Percentiles rank a stretch among this genome's conserved stretches.
phyloP scores from a whole-genome alignment of 1,140 invertebrate genomes.

The Drosophila prosaltans region DNA sequence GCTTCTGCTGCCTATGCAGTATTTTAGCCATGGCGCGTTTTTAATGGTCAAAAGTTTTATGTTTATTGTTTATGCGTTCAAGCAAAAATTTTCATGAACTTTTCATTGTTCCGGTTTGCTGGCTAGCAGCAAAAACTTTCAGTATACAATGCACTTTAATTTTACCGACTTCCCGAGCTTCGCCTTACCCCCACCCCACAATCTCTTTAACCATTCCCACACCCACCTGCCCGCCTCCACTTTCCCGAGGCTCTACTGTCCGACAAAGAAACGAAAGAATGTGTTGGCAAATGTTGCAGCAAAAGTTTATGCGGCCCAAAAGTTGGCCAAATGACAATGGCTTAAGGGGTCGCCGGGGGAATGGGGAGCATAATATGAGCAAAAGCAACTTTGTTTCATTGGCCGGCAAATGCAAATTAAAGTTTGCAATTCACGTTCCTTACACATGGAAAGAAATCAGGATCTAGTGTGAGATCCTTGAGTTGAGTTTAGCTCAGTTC shows the following conservation, averaged over 20 bases:
- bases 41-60: constrained; percentile 81
- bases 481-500: constrained; percentile 26
- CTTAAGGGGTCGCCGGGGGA: constrained; percentile 10
- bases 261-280: constrained; percentile 65
- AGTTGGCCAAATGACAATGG: constrained; percentile 74
- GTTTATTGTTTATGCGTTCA: constrained; percentile 80
- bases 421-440: constrained; percentile 31
- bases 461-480: constrained; percentile 9
- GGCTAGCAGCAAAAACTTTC: constrained; percentile 67
- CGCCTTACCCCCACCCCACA: not conserved
- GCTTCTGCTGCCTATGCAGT: constrained; percentile 16
- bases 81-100: constrained; percentile 81
- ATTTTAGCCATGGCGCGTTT: constrained; percentile 64
- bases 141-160: constrained; percentile 80
- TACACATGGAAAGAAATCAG: constrained; percentile 13
- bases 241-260: not conserved
- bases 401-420: constrained; percentile 49
- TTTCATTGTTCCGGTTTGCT: constrained; percentile 80
- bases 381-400: constrained; percentile 54
- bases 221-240: not conserved
- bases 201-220: not conserved
- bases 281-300: constrained; percentile 73
- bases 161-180: constrained; percentile 29
- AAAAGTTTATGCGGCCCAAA: constrained; percentile 77
- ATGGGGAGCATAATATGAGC: constrained; percentile 42